phyloP scores from a whole-genome alignment of 2,113 vertebrate genomes.

The Leucoraja erinaceus region DNA sequence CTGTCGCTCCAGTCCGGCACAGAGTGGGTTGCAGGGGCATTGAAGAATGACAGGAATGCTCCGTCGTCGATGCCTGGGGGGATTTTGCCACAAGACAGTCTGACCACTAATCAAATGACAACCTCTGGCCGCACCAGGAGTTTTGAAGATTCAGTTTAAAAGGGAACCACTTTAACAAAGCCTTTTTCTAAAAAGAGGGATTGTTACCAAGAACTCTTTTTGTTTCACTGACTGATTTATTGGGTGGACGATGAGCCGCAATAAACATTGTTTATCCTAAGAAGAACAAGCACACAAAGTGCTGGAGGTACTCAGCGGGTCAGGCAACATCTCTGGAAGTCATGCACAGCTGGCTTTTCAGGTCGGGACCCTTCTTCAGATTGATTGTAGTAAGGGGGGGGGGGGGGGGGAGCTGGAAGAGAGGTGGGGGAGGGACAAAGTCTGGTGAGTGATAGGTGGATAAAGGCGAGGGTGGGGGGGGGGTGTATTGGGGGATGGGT shows the following conservation, averaged over 20 bases:
- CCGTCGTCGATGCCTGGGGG: not conserved
- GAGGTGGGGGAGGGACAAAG: too few species aligned
- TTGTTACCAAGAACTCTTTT: not conserved
- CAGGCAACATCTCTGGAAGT: too few species aligned
- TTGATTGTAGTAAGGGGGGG: too few species aligned
- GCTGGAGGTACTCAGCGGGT: too few species aligned
- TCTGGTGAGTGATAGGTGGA: too few species aligned
- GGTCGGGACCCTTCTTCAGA: too few species aligned
- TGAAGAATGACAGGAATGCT: not conserved
- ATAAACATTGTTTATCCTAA: not conserved
- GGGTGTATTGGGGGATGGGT: too few species aligned
- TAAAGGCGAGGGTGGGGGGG: too few species aligned
- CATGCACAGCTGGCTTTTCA: too few species aligned
- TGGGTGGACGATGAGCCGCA: not conserved
- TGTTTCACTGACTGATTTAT: not conserved
- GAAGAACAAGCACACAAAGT: too few species aligned
- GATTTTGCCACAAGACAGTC: not conserved
- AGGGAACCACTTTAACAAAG: not conserved
- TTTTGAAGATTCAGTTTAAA: not conserved
- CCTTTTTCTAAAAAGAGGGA: not conserved
- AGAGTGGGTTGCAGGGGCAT: not conserved
- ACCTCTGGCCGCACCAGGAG: not conserved
- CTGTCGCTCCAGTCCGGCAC: not conserved
- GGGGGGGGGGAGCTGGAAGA: too few species aligned
- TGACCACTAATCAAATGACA: not conserved